Percentiles rank a stretch among this genome's conserved stretches.
Conservation (phyloP, 2,888 invertebrate genomes). For the Cistogaster globosa region DNA sequence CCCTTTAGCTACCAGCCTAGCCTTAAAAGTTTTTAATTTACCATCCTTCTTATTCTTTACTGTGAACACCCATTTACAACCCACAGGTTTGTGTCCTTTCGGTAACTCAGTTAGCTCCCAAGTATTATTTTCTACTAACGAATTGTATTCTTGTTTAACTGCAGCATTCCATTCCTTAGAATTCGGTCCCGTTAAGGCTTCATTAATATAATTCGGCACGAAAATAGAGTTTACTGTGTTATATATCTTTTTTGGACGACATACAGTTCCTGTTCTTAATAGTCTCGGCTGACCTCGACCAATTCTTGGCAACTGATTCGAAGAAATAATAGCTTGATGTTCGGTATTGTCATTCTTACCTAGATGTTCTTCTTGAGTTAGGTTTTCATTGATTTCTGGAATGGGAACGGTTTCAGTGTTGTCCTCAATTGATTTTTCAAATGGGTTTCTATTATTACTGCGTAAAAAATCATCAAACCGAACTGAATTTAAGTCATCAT, state of each 20-base stretch:
- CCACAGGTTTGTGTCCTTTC: constrained; percentile 35
- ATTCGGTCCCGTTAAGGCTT: background rate
- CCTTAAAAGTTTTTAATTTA: background rate
- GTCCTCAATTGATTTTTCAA: background rate
- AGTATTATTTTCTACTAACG: constrained; percentile 64
- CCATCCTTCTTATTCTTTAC: background rate
- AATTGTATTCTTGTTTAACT: constrained; percentile 62
- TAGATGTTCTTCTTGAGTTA: background rate
- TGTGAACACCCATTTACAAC: constrained; percentile 35
- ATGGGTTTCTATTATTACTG: too few species aligned
- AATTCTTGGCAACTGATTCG: background rate
- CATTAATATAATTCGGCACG: background rate
- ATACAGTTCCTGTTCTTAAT: constrained; percentile 14
- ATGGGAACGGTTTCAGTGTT: background rate
- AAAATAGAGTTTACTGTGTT: constrained; percentile 5
- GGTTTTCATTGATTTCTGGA: background rate
- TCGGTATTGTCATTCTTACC: background rate
- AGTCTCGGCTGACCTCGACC: constrained; percentile 16
- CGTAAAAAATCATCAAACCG: background rate
- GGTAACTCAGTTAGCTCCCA: constrained; percentile 64
- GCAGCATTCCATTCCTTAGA: constrained; percentile 55
- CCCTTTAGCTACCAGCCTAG: background rate
- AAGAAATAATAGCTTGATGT: background rate
- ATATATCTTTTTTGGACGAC: constrained; percentile 34
- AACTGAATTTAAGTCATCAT: background rate